Percentiles rank a stretch among this genome's conserved stretches.
Evolutionary conservation across 2,113 vertebrate genomes (phyloP).

Genomic region (Alexandromys fortis): DNA sequence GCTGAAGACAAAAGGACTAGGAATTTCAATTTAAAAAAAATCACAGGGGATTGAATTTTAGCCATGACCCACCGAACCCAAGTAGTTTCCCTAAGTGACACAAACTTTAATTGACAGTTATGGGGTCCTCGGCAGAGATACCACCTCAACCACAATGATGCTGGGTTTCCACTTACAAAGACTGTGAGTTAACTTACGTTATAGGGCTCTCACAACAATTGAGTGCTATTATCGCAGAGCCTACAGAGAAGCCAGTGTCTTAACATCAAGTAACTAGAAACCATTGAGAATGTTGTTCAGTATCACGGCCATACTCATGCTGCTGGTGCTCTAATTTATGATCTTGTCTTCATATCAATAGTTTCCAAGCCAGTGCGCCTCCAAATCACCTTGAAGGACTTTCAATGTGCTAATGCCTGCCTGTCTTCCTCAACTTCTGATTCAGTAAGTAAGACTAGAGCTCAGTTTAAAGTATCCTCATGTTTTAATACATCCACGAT

Average conservation of each 20-base stretch:
- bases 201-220: neutral
- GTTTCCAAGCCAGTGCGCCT: neutral
- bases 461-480: neutral
- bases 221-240: neutral
- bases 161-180: neutral
- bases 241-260: neutral
- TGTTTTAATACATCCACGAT: neutral
- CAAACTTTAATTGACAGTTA: neutral
- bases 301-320: neutral
- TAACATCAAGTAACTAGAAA: neutral
- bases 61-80: neutral
- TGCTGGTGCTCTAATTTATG: neutral
- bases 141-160: neutral
- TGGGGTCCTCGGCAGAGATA: neutral
- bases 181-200: neutral
- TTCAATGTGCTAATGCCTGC: neutral
- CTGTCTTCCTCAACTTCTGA: neutral
- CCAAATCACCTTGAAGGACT: neutral
- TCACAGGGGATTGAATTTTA: neutral
- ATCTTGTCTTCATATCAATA: neutral
- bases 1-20: neutral
- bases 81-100: neutral
- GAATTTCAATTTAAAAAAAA: neutral
- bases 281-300: neutral
- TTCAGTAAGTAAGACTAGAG: neutral